A percentile compares a stretch with the other conserved stretches of the same genome.
Conservation (phyloP, 2,888 invertebrate genomes). For the Cheilosia vulpina region DNA sequence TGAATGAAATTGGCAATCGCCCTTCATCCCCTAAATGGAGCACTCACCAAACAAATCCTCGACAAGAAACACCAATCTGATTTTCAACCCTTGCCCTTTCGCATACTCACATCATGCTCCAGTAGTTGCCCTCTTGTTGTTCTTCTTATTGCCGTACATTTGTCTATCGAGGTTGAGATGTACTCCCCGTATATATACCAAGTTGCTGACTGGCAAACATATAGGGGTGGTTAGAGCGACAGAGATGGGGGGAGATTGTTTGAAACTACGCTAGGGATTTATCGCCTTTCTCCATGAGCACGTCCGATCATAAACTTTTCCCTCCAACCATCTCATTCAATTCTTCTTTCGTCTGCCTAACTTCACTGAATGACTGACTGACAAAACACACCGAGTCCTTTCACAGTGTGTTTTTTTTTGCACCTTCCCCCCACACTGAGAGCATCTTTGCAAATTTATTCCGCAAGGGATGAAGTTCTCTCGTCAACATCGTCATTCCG, state of each 20-base stretch:
- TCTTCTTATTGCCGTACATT: conserved; percentile 36
- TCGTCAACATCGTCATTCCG: conserved; percentile 50
- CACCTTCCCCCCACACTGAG: conserved; percentile 10
- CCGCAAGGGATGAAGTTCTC: conserved; percentile 61
- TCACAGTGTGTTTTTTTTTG: not conserved
- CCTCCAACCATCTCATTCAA: conserved; percentile 1
- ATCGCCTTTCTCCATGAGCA: conserved; percentile 74
- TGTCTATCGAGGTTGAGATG: conserved; percentile 20
- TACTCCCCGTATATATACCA: not conserved
- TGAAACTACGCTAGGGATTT: conserved; percentile 61
- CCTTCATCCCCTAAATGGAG: conserved; percentile 48
- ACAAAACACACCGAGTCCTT: conserved; percentile 38
- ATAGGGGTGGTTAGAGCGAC: not conserved
- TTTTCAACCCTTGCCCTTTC: conserved; percentile 69
- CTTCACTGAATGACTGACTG: conserved; percentile 67
- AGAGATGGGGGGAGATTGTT: conserved; percentile 7
- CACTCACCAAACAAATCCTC: conserved; percentile 48
- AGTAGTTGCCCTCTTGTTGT: conserved; percentile 9
- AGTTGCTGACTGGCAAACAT: not conserved
- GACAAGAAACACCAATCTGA: conserved; percentile 57
- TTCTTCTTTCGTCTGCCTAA: conserved; percentile 16
- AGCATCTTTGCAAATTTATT: conserved; percentile 70
- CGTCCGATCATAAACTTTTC: conserved; percentile 71
- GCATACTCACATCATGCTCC: not conserved
- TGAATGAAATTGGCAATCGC: conserved; percentile 69